Percentiles rank a stretch among this genome's conserved stretches.
phyloP scores from a whole-genome alignment of 2,113 vertebrate species.

The Xenotilapia leptura region DNA sequence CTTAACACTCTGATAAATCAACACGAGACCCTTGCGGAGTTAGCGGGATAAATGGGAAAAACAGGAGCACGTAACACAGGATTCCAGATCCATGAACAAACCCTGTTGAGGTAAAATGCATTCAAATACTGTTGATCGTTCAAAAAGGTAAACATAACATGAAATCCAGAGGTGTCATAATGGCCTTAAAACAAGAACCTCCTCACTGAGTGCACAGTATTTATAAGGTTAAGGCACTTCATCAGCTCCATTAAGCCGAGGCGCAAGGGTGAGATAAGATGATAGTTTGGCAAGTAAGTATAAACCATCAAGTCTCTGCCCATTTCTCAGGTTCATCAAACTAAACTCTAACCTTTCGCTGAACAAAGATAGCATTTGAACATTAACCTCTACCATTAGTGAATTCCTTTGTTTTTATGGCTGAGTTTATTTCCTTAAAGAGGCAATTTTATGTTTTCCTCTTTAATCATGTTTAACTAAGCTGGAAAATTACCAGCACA shows the following conservation, averaged over 20 bases:
- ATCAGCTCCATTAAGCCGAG: conserved; percentile 22
- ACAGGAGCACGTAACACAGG: conserved; percentile 22
- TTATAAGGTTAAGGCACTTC: not conserved
- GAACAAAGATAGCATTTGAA: conserved; percentile 14
- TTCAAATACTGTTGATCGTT: not conserved
- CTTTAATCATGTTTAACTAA: conserved; percentile 27
- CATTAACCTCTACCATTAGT: conserved; percentile 26
- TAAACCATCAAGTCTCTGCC: conserved; percentile 42
- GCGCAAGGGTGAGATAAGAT: conserved; percentile 19
- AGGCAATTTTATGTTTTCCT: conserved; percentile 38
- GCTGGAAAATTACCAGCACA: conserved; percentile 27
- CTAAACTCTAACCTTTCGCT: not conserved
- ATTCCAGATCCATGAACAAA: conserved; percentile 10
- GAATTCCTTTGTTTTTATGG: conserved; percentile 55
- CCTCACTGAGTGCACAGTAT: not conserved
- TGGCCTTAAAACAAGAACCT: not conserved
- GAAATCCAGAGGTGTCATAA: not conserved
- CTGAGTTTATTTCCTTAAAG: conserved; percentile 25
- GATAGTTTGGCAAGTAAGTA: conserved; percentile 33
- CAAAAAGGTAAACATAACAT: not conserved
- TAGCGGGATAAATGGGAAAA: conserved; percentile 28
- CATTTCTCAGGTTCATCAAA: conserved; percentile 1
- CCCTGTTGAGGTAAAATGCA: not conserved
- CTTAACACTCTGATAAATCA: conserved; percentile 57
- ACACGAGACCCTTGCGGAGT: conserved; percentile 20